Percentiles rank a stretch among this genome's conserved stretches.
Evolutionary conservation across 2,888 invertebrate species (phyloP).

Genomic region (Lacanobia wlatinum): DNA sequence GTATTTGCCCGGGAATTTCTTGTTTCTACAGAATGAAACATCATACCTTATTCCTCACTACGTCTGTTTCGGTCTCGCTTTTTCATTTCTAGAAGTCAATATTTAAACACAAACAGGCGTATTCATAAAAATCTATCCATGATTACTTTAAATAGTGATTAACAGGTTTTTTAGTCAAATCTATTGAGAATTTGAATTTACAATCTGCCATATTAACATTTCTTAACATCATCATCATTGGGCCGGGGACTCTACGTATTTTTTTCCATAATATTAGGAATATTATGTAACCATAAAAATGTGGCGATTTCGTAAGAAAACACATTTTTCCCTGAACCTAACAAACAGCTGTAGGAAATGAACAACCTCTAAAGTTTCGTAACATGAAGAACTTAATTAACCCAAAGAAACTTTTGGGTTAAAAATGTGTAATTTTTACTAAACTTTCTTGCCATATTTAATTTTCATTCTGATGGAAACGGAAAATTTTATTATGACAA

Average conservation of each 20-base stretch:
- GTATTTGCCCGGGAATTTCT: conserved; percentile 34
- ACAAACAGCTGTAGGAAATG: conserved; percentile 52
- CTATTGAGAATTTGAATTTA: too few relatives aligned
- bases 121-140: too few relatives aligned
- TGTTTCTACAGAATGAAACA: conserved; percentile 19
- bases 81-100: neutral
- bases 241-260: too few relatives aligned
- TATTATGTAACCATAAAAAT: conserved; percentile 10
- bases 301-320: conserved; percentile 25
- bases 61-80: neutral
- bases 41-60: conserved; percentile 15
- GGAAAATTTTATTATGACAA: conserved; percentile 51
- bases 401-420: conserved; percentile 58
- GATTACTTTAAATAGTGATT: too few relatives aligned
- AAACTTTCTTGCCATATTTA: conserved; percentile 56
- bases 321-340: conserved; percentile 23
- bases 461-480: conserved; percentile 46
- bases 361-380: conserved; percentile 57
- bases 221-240: too few relatives aligned
- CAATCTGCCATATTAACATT: too few relatives aligned
- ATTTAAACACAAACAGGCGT: too few relatives aligned
- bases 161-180: too few relatives aligned
- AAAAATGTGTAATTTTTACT: conserved; percentile 58
- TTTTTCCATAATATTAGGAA: neutral
- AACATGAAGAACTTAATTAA: conserved; percentile 65